These are phyloP conservation scores for Verasper variegatus DNA, from an alignment of 2,113 vertebrate species.

Conservation along the genomic window DNA sequence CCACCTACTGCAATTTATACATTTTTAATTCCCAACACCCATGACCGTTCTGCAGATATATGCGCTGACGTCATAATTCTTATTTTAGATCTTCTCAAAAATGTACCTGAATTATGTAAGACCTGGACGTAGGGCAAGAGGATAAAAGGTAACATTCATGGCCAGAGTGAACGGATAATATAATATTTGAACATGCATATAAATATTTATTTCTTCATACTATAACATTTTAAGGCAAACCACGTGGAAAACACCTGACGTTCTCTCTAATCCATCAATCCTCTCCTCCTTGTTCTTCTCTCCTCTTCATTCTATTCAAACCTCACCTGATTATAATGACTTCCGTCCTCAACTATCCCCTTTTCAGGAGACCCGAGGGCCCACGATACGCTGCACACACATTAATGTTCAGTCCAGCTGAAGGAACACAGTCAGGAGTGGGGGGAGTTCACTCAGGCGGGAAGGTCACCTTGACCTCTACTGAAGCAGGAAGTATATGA, in stretches of 20 bases:
- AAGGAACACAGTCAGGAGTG: constrained; percentile 19
- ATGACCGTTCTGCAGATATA: constrained; percentile 31
- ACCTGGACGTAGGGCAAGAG: neutral
- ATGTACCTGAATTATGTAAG: constrained; percentile 32
- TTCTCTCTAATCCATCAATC: neutral
- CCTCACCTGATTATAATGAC: constrained; percentile 25
- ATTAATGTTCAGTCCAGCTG: constrained; percentile 30
- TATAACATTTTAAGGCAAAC: neutral
- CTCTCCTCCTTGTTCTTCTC: neutral
- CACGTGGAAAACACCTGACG: neutral
- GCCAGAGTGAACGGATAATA: neutral
- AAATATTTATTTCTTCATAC: no score
- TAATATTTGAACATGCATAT: neutral
- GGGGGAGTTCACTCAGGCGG: constrained; percentile 51
- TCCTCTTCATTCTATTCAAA: constrained; percentile 20
- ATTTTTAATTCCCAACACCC: constrained; percentile 57
- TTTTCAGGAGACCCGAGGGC: constrained; percentile 29
- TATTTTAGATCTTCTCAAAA: constrained; percentile 53
- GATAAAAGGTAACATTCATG: neutral
- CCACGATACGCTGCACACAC: constrained; percentile 9
- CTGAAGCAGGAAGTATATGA: constrained; percentile 45
- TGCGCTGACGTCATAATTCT: constrained; percentile 45
- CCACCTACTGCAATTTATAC: constrained; percentile 48
- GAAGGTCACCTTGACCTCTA: constrained; percentile 70
- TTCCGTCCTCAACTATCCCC: constrained; percentile 11